Base-by-base conservation (phyloP, 2,113 vertebrate species). In the Carassius gibelio region DNA sequence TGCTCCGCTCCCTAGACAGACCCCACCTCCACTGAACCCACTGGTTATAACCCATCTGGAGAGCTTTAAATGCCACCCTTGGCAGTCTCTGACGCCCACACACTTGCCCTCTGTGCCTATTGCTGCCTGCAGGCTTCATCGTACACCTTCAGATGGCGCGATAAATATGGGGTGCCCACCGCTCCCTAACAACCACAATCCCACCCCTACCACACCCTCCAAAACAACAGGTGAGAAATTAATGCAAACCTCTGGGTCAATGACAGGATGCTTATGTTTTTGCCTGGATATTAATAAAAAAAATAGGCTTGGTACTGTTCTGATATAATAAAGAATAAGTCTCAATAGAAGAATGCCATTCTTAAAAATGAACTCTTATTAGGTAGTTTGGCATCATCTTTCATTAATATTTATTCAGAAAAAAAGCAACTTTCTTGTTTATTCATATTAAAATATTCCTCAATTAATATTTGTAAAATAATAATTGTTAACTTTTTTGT, bases 131-230 rank as follows among this genome's bases (percentile, higher is more conserved):
- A 88, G 91, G 77, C 94, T 99, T 72, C 95, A 95, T 3, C 94
- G 98, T 8, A 99, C 97, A 3, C 98, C 98, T 69, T 99, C 98
- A 0, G 98, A 99, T n/a, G 97, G 97, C 9, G 97, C 97, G 83
- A 97, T 99, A 90, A 97, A 96, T 93, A 95, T 92, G 23, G 89
- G 89, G 79, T 91, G 93, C 50, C 87, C 85, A 0, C 59, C 89
- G 0, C 89, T 19, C 68, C 50, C 50, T 50, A 81, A 84, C 57
- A 90, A 86, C 64, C 69, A 71, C 55, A 81, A 36, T 36, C 15
- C 30, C 69, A 23, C n/a, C n/a, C 90, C 66, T 89, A 93, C 15
- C 89, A 26, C 91, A 34, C 92, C 88, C 0, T 90, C 92, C 26
- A 92, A 84, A 88, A 62, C 86, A 1, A 50, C 91, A 85, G 94